Evolutionary conservation across 2,113 vertebrate genomes (phyloP), one percentile per base, ranked within the genome.

Genomic region (Synodontis membranacea): DNA sequence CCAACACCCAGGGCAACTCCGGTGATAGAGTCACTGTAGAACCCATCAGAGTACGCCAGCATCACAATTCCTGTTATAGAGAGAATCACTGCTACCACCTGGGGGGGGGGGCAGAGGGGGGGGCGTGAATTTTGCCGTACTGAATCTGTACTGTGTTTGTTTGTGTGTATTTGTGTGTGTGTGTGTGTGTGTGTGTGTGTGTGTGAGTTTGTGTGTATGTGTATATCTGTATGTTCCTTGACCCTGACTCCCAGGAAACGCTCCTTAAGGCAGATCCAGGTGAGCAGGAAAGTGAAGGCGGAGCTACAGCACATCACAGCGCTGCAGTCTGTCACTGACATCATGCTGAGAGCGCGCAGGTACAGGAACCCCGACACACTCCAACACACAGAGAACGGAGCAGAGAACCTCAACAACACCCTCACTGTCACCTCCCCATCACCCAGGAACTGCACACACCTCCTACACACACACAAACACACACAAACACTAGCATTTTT

Each of bases 61-160:
- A 93, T 91, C 79, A 93, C 92, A 37, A 93, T 91, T 1, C 93
- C 93, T 9, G 92, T 91, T 80, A 94, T 92, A 79, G 92, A 93
- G 25, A 92, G 83, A 80, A 94, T 93, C 17, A 86, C 90, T 44
- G 92, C 92, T 56, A 93, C 91, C 31, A 94, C 90, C 93, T 94
- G 66, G 48, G 8, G 14, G 14, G 4, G 14, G 48, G 48, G 48
- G 48, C 3, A 0, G 10, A 48, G 46, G 48, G 48, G 48, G 48
- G 2, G 48, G 48, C 11, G 19, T 66, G 31, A 21, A 15, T 46
- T 75, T 75, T 46, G 25, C 42, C 46, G 42, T 46, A 31, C 12
- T 46, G 39, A 44, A 75, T 46, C 42, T 46, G 42, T n/a, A 70
- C 12, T 48, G 74, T 46, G 37, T 39, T 66, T 9, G 44, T 19